Conservation (phyloP, 92 coral and sea anemone genomes). For the Bergia sp. region DNA sequence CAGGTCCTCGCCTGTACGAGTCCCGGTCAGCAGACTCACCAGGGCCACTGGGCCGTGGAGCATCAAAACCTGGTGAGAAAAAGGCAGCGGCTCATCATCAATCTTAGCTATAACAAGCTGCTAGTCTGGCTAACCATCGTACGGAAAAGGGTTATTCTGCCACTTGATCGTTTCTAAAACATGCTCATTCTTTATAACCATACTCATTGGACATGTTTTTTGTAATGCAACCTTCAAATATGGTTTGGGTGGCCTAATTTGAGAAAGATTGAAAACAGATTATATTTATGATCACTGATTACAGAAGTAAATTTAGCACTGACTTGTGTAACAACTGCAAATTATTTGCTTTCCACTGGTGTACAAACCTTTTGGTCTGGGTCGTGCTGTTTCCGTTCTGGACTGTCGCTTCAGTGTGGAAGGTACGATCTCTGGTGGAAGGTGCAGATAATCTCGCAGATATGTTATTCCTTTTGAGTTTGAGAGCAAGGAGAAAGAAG, state of each 20-base stretch:
- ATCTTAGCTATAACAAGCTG: too few species aligned
- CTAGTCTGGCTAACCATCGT: too few species aligned
- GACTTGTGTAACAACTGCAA: too few species aligned
- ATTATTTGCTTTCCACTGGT: background rate
- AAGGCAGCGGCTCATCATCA: background rate
- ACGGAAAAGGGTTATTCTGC: background rate
- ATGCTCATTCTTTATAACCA: background rate
- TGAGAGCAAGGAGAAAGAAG: background rate
- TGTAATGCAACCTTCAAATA: too few species aligned
- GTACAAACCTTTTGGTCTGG: conserved; percentile 92
- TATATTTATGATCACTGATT: too few species aligned
- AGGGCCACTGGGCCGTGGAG: conserved; percentile 85
- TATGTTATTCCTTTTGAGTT: conserved; percentile 83
- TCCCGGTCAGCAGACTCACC: conserved; percentile 92
- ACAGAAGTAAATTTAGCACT: too few species aligned
- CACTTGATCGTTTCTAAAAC: background rate
- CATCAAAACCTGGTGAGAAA: conserved; percentile 62
- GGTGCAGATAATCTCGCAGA: conserved; percentile 90
- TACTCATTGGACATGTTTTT: background rate
- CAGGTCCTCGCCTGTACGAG: conserved; percentile 91
- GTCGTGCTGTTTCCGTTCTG: conserved; percentile 88
- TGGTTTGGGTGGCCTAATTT: too few species aligned
- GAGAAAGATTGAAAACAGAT: too few species aligned
- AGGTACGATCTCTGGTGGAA: conserved; percentile 98
- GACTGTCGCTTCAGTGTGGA: conserved; percentile 91